Evolutionary conservation across 2,888 invertebrate genomes (phyloP), one percentile per base, ranked within the genome.

Genomic region (Philaethria dido): DNA sequence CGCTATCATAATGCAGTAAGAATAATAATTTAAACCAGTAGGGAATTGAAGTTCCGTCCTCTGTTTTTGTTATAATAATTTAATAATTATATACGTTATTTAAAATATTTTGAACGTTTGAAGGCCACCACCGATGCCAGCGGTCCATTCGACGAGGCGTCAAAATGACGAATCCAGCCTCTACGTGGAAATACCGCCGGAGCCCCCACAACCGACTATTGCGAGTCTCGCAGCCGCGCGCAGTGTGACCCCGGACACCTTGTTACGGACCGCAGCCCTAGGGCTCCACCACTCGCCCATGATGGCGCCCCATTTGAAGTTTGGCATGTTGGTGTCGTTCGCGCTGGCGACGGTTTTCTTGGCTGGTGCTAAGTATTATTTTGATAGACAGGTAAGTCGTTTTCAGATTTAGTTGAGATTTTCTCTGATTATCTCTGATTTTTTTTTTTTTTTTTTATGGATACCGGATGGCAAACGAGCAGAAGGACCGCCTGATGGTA

Each of bases 321-420:
- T 94, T 79, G 95, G 95, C 63, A 94, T 96, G 88, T 95, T 96
- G 88, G 95, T 95, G 45, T 95, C 95, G 0, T 94, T 96, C 75
- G 94, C 95, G 14, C 82, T 96, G 54, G 94, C 95, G 1, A 94
- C 95, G 0, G 93, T 95, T 44, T 95, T 96, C 78, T 89, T 96
- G 59, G 95, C 94, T 0, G 95, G 95, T 33, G 95, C 95, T 25
- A 96, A 95, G 85, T 95, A 95, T 81, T 96, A 96, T 79, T 95
- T 96, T 70, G 95, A 95, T 79, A 92, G 94, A 75, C 94, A 95
- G 88, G 94, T 94, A 20, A 77, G 22, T 18, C 14, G 5, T 48
- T 14, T 25, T 39, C 52, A 33, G 39, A 13, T 39, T 39, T 39
- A 39, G 9, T 33, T 25, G 25, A 5, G n/a, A n/a, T n/a, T n/a